A percentile compares a stretch with the other conserved stretches of the same genome.
Evolutionary conservation across 2,888 invertebrate genomes (phyloP).

Genomic region (Apotomis capreana): DNA sequence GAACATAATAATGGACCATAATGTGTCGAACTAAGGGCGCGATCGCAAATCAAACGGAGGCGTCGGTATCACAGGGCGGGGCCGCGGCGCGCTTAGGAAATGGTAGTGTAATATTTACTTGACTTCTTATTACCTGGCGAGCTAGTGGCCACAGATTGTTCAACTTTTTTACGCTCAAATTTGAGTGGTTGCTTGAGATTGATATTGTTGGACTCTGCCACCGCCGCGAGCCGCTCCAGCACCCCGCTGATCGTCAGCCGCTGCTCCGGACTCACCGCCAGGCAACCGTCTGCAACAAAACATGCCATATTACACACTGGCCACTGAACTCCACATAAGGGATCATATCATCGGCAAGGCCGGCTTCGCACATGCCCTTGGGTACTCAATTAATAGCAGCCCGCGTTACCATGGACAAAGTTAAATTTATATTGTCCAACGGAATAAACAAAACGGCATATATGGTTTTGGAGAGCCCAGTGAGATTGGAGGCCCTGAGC

Average conservation of each 20-base stretch:
- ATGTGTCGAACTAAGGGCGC: slow-evolving; percentile 59
- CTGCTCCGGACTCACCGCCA: slow-evolving; percentile 91
- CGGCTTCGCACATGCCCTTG: too few species aligned
- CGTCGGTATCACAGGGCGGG: slow-evolving; percentile 46
- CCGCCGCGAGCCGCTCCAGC: slow-evolving; percentile 93
- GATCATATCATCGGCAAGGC: neutral
- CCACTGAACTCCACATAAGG: neutral
- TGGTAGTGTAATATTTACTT: slow-evolving; percentile 85
- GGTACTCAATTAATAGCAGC: too few species aligned
- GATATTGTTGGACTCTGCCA: slow-evolving; percentile 93
- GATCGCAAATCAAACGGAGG: slow-evolving; percentile 51
- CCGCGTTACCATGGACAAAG: too few species aligned
- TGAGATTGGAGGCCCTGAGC: too few species aligned
- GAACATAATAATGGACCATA: slow-evolving; percentile 73
- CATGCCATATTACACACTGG: neutral
- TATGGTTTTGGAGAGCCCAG: too few species aligned
- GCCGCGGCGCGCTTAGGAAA: slow-evolving; percentile 75
- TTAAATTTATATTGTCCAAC: too few species aligned
- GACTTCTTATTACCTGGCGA: slow-evolving; percentile 85
- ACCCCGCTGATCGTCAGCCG: slow-evolving; percentile 91
- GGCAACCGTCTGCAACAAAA: slow-evolving; percentile 86
- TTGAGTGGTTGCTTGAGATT: slow-evolving; percentile 91
- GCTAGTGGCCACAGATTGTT: slow-evolving; percentile 85
- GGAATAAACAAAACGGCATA: too few species aligned
- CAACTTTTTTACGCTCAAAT: slow-evolving; percentile 86